Base-by-base conservation (phyloP, 2,888 invertebrate species). In the Abscondita cerata region DNA sequence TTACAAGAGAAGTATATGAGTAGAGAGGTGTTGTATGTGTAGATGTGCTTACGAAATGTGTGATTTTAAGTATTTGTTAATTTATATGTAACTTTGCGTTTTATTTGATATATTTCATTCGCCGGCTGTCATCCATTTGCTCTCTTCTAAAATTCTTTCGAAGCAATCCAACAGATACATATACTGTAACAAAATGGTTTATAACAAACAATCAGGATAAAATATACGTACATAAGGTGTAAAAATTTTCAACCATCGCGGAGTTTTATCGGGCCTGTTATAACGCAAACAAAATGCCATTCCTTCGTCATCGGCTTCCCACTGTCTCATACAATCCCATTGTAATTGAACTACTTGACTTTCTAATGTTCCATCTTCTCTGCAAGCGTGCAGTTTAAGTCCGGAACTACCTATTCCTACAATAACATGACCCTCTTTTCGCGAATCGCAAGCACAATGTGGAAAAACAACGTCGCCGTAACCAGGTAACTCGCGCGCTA, bases 391-490 rank as follows among this genome's bases (percentile, higher is more conserved):
- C 64, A 98, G 82, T 80, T 91, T 90, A 71, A 89, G 79, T 12
- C 87, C 88, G 47, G 77, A 79, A 81, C 85, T 86, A 46, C 89
- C 89, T 82, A 80, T 46, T 13, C 78, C 77, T 11, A 78, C 72
- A 6, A 79, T 65, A 4, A 95, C 94, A 80, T 93, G 93, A 40
- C 95, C 95, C 69, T 90, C 91, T 78, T 93, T 94, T 60, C 93
- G 85, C 33, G 93, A 92, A 84, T 96, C 96, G 81, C 96, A 95
- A 31, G 91, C 85, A 79, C 97, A 91, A 83, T 96, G 95, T 20
- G 99, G 99, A 83, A 98, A 97, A 51, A 93, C 91, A 11, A 97
- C 86, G 77, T 93, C 91, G 0, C 95, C 96, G 82, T 98, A 98
- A 48, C 98, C 98, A 53, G 93, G 92, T 72, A 98, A 83, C 68